Base-by-base conservation (phyloP, 2,113 vertebrate species). In the Hiodon alosoides region DNA sequence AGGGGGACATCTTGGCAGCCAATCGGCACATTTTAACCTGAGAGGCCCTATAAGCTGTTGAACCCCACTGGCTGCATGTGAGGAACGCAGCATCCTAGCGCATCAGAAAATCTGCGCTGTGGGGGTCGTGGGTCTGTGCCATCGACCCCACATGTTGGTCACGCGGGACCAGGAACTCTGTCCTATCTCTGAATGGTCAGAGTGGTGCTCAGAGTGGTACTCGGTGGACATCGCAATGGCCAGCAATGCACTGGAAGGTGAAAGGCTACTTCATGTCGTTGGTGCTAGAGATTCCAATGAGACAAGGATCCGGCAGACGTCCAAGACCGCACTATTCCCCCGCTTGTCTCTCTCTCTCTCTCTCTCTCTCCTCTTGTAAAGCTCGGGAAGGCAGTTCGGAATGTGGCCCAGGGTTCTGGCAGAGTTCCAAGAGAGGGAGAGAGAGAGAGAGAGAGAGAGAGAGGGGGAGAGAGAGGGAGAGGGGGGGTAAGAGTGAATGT, bases 341-440 rank as follows among this genome's bases (percentile, higher is more conserved):
- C 50, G 48, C 53, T 69, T 57, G 13, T 31, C 31, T 31, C 31
- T 75, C 79, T 86, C 85, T 57, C 17, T 86, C 85, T 57, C 17
- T 75, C 79, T 86, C 85, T 88, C 85, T 51, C 81, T 76, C 79
- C 87, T 85, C 90, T 88, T 82, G 51, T 83, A 89, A 84, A 90
- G 89, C 85, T 88, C 86, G 80, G 82, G 90, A 90, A 79, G 81
- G 78, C 87, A 73, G 78, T 82, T 79, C 83, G 86, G 89, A 88
- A 90, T 92, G 88, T 82, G 87, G 87, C 85, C 64, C 60, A 75
- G 81, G 77, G 74, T 77, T 78, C 79, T 91, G 89, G 85, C 83
- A 75, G 14, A 47, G 57, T 76, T 90, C 87, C 89, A 90, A 80
- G 57, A 73, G 3, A 71, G 70, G 80, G 76, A 76, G 73, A 61